Percentiles rank a stretch among this genome's conserved stretches.
Evolutionary conservation across 2,797 vertebrate genomes (phyloP).

Genomic region (Fistularia tabacaria): DNA sequence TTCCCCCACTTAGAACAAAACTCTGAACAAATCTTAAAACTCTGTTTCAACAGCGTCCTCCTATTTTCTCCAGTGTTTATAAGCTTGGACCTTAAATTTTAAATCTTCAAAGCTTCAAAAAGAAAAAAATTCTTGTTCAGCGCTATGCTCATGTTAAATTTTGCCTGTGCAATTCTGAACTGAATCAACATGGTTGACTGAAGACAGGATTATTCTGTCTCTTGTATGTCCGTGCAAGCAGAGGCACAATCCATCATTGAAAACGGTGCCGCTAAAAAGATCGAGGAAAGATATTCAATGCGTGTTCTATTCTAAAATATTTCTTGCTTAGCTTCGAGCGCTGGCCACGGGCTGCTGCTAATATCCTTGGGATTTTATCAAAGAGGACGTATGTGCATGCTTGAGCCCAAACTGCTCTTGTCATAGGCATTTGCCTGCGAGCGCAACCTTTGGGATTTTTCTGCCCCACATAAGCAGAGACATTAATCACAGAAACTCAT

Average conservation of each 20-base stretch:
- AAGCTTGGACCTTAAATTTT: too few relatives aligned
- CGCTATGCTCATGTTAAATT: too few relatives aligned
- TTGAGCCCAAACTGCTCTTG: constrained; percentile 41
- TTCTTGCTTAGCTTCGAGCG: constrained; percentile 36
- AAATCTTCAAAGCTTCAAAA: too few relatives aligned
- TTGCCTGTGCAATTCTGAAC: too few relatives aligned
- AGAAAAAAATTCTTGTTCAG: too few relatives aligned
- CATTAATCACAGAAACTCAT: constrained; percentile 36
- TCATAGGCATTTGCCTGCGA: constrained; percentile 55
- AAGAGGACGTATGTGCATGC: constrained; percentile 46
- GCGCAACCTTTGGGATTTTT: constrained; percentile 48
- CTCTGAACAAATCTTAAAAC: too few relatives aligned
- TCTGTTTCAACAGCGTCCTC: too few relatives aligned
- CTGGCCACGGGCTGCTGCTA: constrained; percentile 44
- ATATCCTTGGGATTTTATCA: constrained; percentile 51
- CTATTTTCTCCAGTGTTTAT: too few relatives aligned
- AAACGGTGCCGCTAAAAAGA: constrained; percentile 16
- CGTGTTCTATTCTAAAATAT: constrained; percentile 34
- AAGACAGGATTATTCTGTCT: too few relatives aligned
- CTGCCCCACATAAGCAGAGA: constrained; percentile 42
- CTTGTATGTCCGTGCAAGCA: neutral
- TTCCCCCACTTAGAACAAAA: too few relatives aligned
- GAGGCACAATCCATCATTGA: neutral
- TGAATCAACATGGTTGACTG: too few relatives aligned
- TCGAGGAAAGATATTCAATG: constrained; percentile 17